Percentiles rank a stretch among this genome's conserved stretches.
These are phyloP conservation scores for Drosophila neotestacea DNA, from an alignment of 2,888 invertebrate species.

Conservation along the genomic window DNA sequence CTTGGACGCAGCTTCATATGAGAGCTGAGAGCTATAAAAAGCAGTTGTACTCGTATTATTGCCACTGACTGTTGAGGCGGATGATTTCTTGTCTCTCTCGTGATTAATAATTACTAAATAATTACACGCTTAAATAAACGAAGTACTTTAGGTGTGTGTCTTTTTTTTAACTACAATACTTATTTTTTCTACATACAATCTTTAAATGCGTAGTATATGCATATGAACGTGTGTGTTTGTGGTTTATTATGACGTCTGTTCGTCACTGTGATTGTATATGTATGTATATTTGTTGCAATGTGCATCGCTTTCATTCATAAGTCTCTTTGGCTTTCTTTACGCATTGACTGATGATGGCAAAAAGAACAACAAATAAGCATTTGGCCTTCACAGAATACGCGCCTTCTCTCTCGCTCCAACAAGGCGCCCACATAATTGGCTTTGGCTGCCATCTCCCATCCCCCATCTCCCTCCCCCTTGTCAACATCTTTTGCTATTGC, in stretches of 20 bases:
- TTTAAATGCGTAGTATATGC: neutral
- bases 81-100: slow-evolving; percentile 19
- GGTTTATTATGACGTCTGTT: slow-evolving; percentile 34
- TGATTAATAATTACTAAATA: slow-evolving; percentile 40
- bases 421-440: slow-evolving; percentile 21
- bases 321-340: slow-evolving; percentile 26
- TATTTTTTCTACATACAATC: neutral
- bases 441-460: neutral
- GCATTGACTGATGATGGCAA: slow-evolving; percentile 13
- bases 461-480: neutral
- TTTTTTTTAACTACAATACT: slow-evolving; percentile 6
- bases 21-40: slow-evolving; percentile 14
- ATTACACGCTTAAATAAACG: slow-evolving; percentile 34
- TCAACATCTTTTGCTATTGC: slow-evolving; percentile 39
- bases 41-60: slow-evolving; percentile 9
- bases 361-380: slow-evolving; percentile 30
- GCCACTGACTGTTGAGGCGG: slow-evolving; percentile 19
- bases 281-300: slow-evolving; percentile 26
- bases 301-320: slow-evolving; percentile 55
- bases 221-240: slow-evolving; percentile 4
- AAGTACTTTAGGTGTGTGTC: slow-evolving; percentile 14
- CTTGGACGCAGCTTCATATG: slow-evolving; percentile 38
- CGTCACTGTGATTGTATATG: slow-evolving; percentile 11
- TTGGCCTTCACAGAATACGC: slow-evolving; percentile 51
- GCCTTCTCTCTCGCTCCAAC: slow-evolving; percentile 16